Evolutionary conservation across 2,797 vertebrate genomes (phyloP), one percentile per base, ranked within the genome.

Genomic region (Coreius guichenoti): DNA sequence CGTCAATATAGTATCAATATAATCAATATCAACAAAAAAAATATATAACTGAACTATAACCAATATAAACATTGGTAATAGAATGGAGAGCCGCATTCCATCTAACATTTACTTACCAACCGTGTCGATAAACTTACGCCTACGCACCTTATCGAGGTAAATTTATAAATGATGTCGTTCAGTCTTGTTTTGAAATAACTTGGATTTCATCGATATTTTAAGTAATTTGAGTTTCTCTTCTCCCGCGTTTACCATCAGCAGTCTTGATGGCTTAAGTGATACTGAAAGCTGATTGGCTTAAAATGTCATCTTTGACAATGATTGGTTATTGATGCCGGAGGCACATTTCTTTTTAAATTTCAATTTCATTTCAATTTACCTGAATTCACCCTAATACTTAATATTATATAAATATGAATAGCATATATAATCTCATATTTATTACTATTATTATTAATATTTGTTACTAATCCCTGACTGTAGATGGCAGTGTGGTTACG

Each of bases 401-500:
- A 63, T 26, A 63, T 14, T 63, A 26, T 29, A 2, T 61, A n/a
- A 43, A 69, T 7, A 70, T n/a, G 36, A 23, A 70, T 70, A n/a
- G 12, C 33, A 23, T 5, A 21, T 0, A 16, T 45, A 54, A 33
- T 33, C 47, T n/a, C 21, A 19, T 68, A 8, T 47, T 14, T 14
- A 4, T 13, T 51, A 33, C 0, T 19, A 23, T 68, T 17, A 29
- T 11, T 29, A 17, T 9, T 45, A 21, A 5, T 45, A 45, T 43
- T 51, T 19, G 31, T n/a, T 79, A 54, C 58, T 70, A 69, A 63
- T 45, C 4, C 43, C 47, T 33, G 58, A 63, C 86, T 86, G 84
- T 86, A 90, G 89, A 84, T 87, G 89, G 86, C 87, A 86, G 51
- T 36, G 17, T 49, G 19, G 16, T 61, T 3, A 19, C 45, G 17